Percentiles rank a stretch among this genome's conserved stretches.
These are phyloP conservation scores for Pelodiscus sinensis DNA, from an alignment of 2,113 vertebrate genomes.

Conservation along the genomic window DNA sequence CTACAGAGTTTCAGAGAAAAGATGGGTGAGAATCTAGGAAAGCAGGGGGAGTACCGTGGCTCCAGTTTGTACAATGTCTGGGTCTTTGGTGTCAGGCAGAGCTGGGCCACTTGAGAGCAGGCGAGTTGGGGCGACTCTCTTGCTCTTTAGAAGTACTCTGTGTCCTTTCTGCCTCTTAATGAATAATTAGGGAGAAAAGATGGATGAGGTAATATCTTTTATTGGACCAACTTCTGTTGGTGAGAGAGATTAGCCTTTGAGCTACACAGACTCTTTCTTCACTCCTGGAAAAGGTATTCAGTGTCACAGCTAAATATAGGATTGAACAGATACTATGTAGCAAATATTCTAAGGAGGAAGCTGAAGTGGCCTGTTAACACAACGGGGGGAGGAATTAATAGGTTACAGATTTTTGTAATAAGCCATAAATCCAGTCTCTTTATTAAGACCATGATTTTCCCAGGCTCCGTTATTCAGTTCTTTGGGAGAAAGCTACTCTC, in stretches of 20 bases:
- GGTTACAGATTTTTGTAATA: too few species aligned
- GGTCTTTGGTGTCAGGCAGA: neutral
- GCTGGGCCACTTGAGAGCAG: neutral
- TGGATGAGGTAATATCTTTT: neutral
- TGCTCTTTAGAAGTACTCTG: neutral
- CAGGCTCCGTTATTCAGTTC: neutral
- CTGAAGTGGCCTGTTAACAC: too few species aligned
- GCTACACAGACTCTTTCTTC: too few species aligned
- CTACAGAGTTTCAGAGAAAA: neutral
- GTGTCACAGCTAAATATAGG: too few species aligned
- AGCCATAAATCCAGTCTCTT: too few species aligned
- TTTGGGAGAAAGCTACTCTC: neutral
- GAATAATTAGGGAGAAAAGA: neutral
- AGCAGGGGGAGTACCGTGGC: neutral
- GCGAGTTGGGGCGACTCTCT: neutral
- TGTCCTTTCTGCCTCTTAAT: neutral
- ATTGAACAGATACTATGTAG: too few species aligned
- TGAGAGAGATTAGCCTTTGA: too few species aligned
- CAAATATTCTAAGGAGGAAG: too few species aligned
- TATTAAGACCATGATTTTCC: neutral
- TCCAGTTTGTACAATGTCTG: neutral
- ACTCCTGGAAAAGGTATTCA: too few species aligned
- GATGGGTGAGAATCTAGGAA: neutral
- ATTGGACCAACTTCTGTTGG: too few species aligned
- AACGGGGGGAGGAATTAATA: too few species aligned